These are phyloP conservation scores for Liposcelis brunnea DNA, from an alignment of 2,888 invertebrate species.

Conservation along the genomic window DNA sequence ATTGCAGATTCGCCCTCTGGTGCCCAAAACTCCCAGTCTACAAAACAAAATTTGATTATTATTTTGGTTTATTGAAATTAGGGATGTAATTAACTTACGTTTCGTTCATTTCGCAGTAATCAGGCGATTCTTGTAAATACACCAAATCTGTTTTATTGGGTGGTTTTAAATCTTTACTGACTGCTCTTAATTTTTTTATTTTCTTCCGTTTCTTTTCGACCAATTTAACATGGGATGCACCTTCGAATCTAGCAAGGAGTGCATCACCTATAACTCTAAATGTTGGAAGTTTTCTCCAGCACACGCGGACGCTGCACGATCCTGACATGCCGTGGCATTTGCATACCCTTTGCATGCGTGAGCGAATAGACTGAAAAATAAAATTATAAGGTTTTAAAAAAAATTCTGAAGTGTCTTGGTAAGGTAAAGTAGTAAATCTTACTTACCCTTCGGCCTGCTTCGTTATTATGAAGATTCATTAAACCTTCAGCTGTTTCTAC, in stretches of 20 bases:
- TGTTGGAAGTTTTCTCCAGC: conserved; percentile 70
- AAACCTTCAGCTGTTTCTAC: conserved; percentile 52
- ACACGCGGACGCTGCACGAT: conserved; percentile 76
- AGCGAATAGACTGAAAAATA: conserved; percentile 40
- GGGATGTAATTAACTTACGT: conserved; percentile 37
- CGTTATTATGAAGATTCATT: conserved; percentile 85
- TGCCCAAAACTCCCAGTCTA: conserved; percentile 67
- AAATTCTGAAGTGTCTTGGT: not conserved
- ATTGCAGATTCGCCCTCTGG: conserved; percentile 67
- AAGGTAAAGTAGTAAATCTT: conserved; percentile 9
- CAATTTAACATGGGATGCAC: conserved; percentile 65
- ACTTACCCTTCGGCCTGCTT: conserved; percentile 70
- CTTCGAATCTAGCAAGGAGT: conserved; percentile 65
- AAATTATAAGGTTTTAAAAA: not conserved
- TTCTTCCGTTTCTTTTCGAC: conserved; percentile 46
- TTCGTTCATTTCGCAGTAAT: conserved; percentile 74
- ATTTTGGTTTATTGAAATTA: not conserved
- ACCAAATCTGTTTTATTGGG: conserved; percentile 83
- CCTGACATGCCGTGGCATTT: conserved; percentile 91
- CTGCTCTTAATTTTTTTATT: conserved; percentile 51
- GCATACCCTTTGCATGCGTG: conserved; percentile 72
- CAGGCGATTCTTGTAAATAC: conserved; percentile 77
- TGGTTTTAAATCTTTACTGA: conserved; percentile 62
- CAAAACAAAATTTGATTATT: conserved; percentile 17
- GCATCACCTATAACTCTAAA: conserved; percentile 62